Evolutionary conservation across 2,888 invertebrate species (phyloP).

Genomic region (Julus scandinavius): DNA sequence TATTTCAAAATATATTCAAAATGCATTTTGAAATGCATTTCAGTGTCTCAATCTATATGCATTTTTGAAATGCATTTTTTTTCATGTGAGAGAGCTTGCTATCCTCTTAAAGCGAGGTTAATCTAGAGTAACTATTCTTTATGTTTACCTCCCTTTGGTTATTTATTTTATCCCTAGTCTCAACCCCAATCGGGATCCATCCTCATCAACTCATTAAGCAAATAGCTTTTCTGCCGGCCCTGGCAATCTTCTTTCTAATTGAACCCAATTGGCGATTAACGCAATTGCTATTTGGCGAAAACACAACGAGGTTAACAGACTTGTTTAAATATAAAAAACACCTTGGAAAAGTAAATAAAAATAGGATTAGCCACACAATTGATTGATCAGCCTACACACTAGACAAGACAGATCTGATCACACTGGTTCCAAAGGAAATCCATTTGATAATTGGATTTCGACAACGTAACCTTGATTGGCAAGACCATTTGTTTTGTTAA

Average conservation of each 20-base stretch:
- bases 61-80: no score
- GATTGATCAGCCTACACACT: background rate
- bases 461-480: background rate
- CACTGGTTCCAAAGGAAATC: background rate
- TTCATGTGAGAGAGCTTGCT: background rate
- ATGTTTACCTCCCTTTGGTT: background rate
- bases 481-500: no score
- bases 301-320: background rate
- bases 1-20: no score
- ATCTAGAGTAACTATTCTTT: background rate
- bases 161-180: background rate
- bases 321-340: background rate
- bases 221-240: background rate
- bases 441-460: slow-evolving; percentile 10
- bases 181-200: background rate
- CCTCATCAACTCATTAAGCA: slow-evolving; percentile 21
- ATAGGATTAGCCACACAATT: background rate
- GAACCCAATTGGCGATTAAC: slow-evolving; percentile 38
- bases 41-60: no score
- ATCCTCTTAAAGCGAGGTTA: background rate
- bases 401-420: background rate
- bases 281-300: slow-evolving; percentile 4
- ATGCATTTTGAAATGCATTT: no score
- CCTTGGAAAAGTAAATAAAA: background rate
- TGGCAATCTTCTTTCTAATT: slow-evolving; percentile 19